Base-by-base conservation (phyloP, 2,888 invertebrate genomes). In the Aplocera efformata region DNA sequence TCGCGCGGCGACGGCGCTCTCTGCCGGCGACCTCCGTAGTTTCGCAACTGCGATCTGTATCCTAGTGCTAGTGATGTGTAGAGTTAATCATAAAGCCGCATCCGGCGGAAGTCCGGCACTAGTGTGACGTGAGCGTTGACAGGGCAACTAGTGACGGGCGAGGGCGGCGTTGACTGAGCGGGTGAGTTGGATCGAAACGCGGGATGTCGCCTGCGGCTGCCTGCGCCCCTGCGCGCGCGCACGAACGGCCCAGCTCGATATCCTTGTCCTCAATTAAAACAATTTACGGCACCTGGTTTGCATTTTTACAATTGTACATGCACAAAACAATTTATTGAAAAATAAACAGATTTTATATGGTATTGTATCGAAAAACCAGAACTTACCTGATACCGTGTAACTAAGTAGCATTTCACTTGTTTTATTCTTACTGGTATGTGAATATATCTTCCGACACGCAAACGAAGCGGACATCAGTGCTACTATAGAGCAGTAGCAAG, bases 181-280 rank as follows among this genome's bases (percentile, higher is more conserved):
- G 76, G 79, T 77, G 67, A 77, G 69, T 72, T 67, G 56, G 58
- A 61, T 60, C 59, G 57, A 46, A 58, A 45, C 57, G 48, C 36
- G 61, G 58, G 58, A 62, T 56, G 50, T 41, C 51, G 60, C 52
- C 48, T 53, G 60, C 58, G 60, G 59, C 56, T 56, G 57, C 55
- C 46, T 10, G 56, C 57, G 55, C 58, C 60, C 52, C 60, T 56
- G 57, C 50, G 50, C 57, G 54, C 58, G 59, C 43, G 50, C 44
- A 41, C 46, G 46, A 46, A 62, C 72, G 65, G 62, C 67, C 67
- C 63, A 61, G 64, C 66, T 66, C 58, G 72, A 72, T 71, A 83
- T 83, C 85, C 85, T 85, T 85, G 85, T 73, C 80, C 85, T 71
- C 82, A 79, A 82, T 85, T 77, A 77, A 75, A 79, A 75, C 77